Percentiles rank a stretch among this genome's conserved stretches.
Conservation (phyloP, 2,113 vertebrate species). For the Xiphophorus hellerii region DNA sequence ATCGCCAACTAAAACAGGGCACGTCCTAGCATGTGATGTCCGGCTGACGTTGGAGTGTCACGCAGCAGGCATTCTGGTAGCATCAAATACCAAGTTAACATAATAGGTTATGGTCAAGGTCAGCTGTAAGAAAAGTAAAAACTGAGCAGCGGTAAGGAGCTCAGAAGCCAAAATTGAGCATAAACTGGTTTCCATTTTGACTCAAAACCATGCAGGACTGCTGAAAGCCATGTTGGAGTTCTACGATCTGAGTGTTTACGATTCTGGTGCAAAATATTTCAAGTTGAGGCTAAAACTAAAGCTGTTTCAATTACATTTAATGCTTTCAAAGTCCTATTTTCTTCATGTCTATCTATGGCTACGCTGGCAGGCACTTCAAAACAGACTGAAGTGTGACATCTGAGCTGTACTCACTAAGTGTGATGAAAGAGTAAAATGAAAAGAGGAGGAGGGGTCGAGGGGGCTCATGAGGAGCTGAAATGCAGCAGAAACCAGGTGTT, state of each 20-base stretch:
- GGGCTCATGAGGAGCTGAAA: slow-evolving; percentile 1
- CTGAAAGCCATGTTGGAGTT: background rate
- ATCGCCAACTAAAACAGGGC: slow-evolving; percentile 59
- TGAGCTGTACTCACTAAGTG: slow-evolving; percentile 2
- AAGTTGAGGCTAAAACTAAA: background rate
- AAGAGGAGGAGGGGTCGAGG: background rate
- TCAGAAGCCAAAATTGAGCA: slow-evolving; percentile 4
- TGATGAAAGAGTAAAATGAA: slow-evolving; percentile 15
- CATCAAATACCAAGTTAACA: slow-evolving; percentile 8
- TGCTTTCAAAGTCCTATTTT: background rate
- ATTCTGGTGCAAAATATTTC: background rate
- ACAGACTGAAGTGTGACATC: slow-evolving; percentile 24
- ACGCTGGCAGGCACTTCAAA: slow-evolving; percentile 14
- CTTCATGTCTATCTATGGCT: slow-evolving; percentile 27
- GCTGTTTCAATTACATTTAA: background rate
- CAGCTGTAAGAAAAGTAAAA: background rate
- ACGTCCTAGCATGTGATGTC: slow-evolving; percentile 51
- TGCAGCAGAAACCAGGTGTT: slow-evolving; percentile 35
- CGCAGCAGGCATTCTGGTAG: slow-evolving; percentile 17
- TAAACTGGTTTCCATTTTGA: background rate
- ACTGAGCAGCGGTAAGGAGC: background rate
- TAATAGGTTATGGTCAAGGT: background rate
- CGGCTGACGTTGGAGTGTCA: slow-evolving; percentile 28
- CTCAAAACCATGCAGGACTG: background rate
- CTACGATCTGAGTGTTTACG: no score